A percentile compares a stretch with the other conserved stretches of the same genome.
Conservation (phyloP, 1,140 invertebrate genomes). For the Drosophila ironensis region DNA sequence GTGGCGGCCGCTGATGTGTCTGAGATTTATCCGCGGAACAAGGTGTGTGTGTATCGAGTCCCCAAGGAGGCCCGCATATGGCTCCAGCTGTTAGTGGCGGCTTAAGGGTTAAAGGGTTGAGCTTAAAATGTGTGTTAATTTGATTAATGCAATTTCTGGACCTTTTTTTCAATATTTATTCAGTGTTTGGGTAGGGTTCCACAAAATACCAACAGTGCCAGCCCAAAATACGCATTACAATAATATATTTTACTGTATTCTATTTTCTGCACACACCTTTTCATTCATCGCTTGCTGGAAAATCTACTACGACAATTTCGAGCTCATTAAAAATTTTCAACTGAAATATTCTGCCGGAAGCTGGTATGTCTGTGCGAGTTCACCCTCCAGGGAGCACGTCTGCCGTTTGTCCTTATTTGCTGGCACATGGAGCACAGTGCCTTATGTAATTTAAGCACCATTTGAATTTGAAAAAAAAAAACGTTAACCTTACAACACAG, state of each 20-base stretch:
- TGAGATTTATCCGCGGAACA: constrained; percentile 38
- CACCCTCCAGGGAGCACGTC: constrained; percentile 23
- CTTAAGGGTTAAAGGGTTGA: not conserved
- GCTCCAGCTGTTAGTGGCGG: not conserved
- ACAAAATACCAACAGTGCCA: constrained; percentile 8
- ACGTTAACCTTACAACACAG: not conserved
- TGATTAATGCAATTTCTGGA: constrained; percentile 9
- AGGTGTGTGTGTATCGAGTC: constrained; percentile 46
- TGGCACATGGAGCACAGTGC: constrained; percentile 27
- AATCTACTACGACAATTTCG: constrained; percentile 45
- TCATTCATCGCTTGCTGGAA: constrained; percentile 2
- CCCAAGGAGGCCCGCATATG: not conserved
- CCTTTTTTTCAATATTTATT: not conserved
- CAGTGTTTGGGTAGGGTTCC: too few relatives aligned
- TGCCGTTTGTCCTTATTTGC: constrained; percentile 35
- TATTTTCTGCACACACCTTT: not conserved
- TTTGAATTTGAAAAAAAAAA: constrained; percentile 7
- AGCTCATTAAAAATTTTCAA: constrained; percentile 80
- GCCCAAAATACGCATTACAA: not conserved
- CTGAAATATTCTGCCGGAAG: constrained; percentile 77
- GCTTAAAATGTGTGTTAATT: constrained; percentile 7
- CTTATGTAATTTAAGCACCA: constrained; percentile 4
- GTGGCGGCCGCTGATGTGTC: constrained; percentile 40
- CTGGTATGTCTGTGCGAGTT: constrained; percentile 19
- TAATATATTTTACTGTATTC: constrained; percentile 9